These are phyloP conservation scores for Epinephelus awoara DNA, from an alignment of 2,797 vertebrate species.

Conservation along the genomic window DNA sequence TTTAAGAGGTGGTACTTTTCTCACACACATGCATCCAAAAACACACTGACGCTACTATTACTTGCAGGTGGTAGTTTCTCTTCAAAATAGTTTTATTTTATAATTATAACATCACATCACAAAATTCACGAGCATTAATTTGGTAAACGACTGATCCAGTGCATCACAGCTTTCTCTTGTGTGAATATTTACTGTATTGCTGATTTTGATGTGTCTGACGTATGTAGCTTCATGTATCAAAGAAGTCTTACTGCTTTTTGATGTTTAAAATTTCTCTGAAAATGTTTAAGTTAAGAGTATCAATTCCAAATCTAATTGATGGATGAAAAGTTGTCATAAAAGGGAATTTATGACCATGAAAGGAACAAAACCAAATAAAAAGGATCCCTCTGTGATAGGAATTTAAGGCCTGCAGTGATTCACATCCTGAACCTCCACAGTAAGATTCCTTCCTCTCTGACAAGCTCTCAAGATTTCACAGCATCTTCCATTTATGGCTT, in stretches of 20 bases:
- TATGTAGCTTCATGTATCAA: not conserved
- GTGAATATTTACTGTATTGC: not conserved
- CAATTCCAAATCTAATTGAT: not conserved
- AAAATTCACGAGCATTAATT: conserved; percentile 28
- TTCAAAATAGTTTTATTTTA: conserved; percentile 66
- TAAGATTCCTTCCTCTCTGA: conserved; percentile 23
- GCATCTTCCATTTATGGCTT: conserved; percentile 49
- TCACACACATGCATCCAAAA: not conserved
- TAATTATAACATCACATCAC: conserved; percentile 21
- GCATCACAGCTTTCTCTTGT: conserved; percentile 34
- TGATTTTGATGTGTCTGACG: not conserved
- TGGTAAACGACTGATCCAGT: conserved; percentile 63
- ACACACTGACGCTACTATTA: not conserved
- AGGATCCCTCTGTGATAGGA: conserved; percentile 17
- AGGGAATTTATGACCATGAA: conserved; percentile 43
- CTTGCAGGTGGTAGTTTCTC: conserved; percentile 17
- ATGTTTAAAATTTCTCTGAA: conserved; percentile 16
- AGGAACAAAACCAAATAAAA: conserved; percentile 34
- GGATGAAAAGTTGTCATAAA: conserved; percentile 30
- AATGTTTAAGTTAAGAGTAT: conserved; percentile 11
- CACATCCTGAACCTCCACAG: conserved; percentile 10
- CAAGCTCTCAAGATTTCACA: conserved; percentile 32
- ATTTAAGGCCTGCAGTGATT: conserved; percentile 33
- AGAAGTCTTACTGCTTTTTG: conserved; percentile 4
- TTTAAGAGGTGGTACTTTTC: conserved; percentile 68